Evolutionary conservation across 37 sponge, comb jelly and placozoan genomes (phyloP).

Genomic region (Crambe crambe): DNA sequence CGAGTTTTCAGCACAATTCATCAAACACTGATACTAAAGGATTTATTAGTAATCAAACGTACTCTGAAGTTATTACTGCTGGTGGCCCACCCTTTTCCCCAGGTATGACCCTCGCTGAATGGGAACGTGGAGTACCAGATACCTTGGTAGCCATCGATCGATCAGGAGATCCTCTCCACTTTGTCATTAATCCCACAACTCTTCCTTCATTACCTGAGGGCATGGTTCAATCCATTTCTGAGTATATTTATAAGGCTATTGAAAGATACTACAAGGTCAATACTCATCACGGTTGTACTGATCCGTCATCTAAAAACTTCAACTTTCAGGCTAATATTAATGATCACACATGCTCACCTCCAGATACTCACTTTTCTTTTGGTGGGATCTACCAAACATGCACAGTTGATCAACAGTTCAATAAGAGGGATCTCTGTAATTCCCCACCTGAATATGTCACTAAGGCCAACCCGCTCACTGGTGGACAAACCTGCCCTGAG

Average conservation of each 20-base stretch:
- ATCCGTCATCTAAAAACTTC: conserved; percentile 56
- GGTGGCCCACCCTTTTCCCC: too few species aligned
- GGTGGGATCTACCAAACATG: conserved; percentile 79
- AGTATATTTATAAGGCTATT: conserved; percentile 33
- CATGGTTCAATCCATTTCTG: conserved; percentile 20
- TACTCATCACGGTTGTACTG: conserved; percentile 59
- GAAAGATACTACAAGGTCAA: conserved; percentile 57
- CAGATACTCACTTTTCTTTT: conserved; percentile 35
- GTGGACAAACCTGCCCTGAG: not conserved
- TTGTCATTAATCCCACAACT: too few species aligned
- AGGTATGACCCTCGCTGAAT: too few species aligned
- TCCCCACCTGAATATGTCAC: not conserved
- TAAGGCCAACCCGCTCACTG: not conserved
- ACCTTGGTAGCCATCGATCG: too few species aligned
- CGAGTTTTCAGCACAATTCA: not conserved
- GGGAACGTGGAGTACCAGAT: too few species aligned
- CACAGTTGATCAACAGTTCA: too few species aligned
- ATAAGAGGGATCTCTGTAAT: not conserved
- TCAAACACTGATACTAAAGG: not conserved
- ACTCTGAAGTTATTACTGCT: too few species aligned
- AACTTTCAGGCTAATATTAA: conserved; percentile 65
- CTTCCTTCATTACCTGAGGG: conserved; percentile 48
- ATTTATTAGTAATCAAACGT: conserved; percentile 25
- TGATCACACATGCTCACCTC: conserved; percentile 28
- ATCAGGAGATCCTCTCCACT: too few species aligned